Evolutionary conservation across 2,113 vertebrate genomes (phyloP), one percentile per base, ranked within the genome.

Genomic region (Tauraco erythrolophus): DNA sequence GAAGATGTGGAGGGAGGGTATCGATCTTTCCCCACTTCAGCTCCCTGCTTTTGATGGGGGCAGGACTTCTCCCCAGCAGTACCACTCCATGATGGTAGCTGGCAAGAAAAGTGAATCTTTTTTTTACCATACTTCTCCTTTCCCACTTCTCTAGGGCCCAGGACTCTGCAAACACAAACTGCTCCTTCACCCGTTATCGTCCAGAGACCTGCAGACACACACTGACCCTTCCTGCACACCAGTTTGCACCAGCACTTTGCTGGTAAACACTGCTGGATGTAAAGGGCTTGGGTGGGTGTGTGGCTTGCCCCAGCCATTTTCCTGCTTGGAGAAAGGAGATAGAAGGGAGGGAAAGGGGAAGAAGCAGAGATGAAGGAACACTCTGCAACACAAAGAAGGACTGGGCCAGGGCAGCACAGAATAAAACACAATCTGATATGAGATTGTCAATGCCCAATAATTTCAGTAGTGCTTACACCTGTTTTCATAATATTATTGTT

Each of bases 221-320:
- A 19, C 37, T 61, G 60, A 87, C 25, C 14, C 48, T 31, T 10
- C 53, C 54, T 61, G 72, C 58, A 50, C 51, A n/a, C 21, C 60
- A 69, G 33, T 72, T 84, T 66, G 37, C 50, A 60, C 12, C 60
- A 85, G 30, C 35, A 56, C 17, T 65, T 81, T 21, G 27, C 45
- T 53, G 71, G 39, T 51, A 35, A 89, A 8, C 13, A 7, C 23
- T 18, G 31, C 48, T 74, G 45, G 57, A 39, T 58, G 25, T 56
- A 85, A 71, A 83, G 16, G 18, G 35, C 7, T 60, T 25, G 2
- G 10, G 19, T 24, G 35, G 0, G 25, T 15, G 12, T 0, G 1
- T 54, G 37, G 43, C 17, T 6, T 2, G 19, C 14, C 28, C 22
- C 61, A 46, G 77, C 9, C 16, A 31, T 13, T 82, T 66, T 28